Base-by-base conservation (phyloP, 2,113 vertebrate genomes). In the Hystrix brachyura region DNA sequence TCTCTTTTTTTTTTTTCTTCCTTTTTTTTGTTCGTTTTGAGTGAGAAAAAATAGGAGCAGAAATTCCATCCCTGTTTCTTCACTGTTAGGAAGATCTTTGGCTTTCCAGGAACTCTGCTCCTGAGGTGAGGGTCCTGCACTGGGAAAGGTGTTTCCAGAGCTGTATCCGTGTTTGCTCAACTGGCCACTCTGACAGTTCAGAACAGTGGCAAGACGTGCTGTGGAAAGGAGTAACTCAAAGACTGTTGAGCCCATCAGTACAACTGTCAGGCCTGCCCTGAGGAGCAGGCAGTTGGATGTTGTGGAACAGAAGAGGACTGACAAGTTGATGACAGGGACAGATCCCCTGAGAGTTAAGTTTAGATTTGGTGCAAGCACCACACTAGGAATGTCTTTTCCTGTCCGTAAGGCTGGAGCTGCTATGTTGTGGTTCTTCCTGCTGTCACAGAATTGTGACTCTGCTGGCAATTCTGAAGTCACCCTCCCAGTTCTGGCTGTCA, bases 61-160 rank as follows among this genome's bases (percentile, higher is more conserved):
- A 96, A 84, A 69, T 55, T 87, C 69, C 15, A 25, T 48, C 9
- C 29, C 38, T 89, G 0, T 89, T 74, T 29, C 9, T 32, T 57
- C 27, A 76, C 60, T 93, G 79, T 94, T 94, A 79, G 65, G 59
- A 82, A 72, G 62, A 64, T 72, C 14, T n/a, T 65, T 93, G 79
- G 34, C 29, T 48, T 32, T 89, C 13, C 18, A 7, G 57, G 62
- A 94, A 74, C 65, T 25, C 11, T 3, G 18, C 21, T 85, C 27
- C 60, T 90, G n/a, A 87, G 14, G 10, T 76, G 8, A 29, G 43
- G 57, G 55, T 69, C 62, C 74, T 95, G 29, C 19, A 4, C 3
- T 55, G 25, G 17, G 78, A 87, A 86, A 74, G 11, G 5, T 90
- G 15, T 93, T 81, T 94, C 80, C 55, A 88, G 55, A 64, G 48